Base-by-base conservation (phyloP, 2,888 invertebrate genomes). In the Parasteatoda lunata region DNA sequence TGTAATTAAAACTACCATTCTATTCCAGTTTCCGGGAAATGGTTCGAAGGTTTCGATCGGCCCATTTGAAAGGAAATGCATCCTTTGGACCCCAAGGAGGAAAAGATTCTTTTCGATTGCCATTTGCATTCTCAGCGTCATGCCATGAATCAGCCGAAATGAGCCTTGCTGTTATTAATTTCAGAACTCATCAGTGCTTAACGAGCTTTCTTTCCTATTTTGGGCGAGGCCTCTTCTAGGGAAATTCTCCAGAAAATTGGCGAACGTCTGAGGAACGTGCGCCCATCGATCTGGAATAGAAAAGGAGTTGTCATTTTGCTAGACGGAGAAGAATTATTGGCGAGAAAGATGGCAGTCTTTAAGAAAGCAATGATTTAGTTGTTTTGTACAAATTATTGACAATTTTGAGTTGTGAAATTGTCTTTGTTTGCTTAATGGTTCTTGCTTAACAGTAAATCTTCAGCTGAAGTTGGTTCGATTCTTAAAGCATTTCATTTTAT, bases 1-100 rank as follows among this genome's bases (percentile, higher is more conserved):
- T n/a, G 52, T 83, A 80, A 80, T 80, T 80, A 80, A 80, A 80
- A 66, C 77, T 49, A 59, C 3, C 59, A 51, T 54, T 82, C 68
- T 52, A 45, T 47, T 69, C 69, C 77, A 45, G 54, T n/a, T 11
- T 66, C 65, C 66, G 72, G 77, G 30, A 30, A 68, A 59, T 64
- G 70, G 54, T 64, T 71, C 54, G 64, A 49, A 59, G 54, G 59
- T 9, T 9, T 13, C 5, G 15, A 30, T 30, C 66, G 66, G 66
- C 6, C 9, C 59, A 59, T 13, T 59, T 4, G 59, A 59, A 13
- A n/a, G 7, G 4, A 9, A 9, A 4, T 59, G 11, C 59, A 8
- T 59, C n/a, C 9, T 5, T 59, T 59, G 59, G 59, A n/a, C 59
- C 59, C n/a, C 11, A 59, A 59, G 59, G n/a, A 59, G 59, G n/a